These are phyloP conservation scores for Dryobates pubescens DNA, from an alignment of 2,797 vertebrate genomes.

Conservation along the genomic window DNA sequence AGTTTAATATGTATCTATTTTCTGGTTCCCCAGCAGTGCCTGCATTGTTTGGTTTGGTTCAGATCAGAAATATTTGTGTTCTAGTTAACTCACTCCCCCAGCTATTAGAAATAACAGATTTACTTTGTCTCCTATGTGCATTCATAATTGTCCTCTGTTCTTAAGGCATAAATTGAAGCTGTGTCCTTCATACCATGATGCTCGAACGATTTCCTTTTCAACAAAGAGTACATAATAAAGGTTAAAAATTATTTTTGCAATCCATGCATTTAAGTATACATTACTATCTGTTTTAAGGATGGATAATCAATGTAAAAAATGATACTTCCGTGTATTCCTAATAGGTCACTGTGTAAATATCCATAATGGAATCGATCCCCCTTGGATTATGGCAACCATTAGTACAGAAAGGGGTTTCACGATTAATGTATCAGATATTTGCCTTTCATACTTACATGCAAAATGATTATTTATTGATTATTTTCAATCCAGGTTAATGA, in stretches of 20 bases:
- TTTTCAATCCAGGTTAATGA: constrained; percentile 57
- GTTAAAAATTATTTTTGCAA: constrained; percentile 75
- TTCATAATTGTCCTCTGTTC: constrained; percentile 30
- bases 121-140: neutral
- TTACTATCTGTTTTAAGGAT: constrained; percentile 72
- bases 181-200: constrained; percentile 51
- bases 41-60: neutral
- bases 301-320: constrained; percentile 74
- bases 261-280: constrained; percentile 69
- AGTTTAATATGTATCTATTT: neutral
- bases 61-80: neutral
- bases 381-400: constrained; percentile 62
- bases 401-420: constrained; percentile 62
- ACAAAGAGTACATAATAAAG: constrained; percentile 73
- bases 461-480: constrained; percentile 73
- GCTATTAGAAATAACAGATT: neutral
- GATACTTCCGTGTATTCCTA: constrained; percentile 68
- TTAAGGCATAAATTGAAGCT: constrained; percentile 68
- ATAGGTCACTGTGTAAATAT: constrained; percentile 76
- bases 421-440: constrained; percentile 70
- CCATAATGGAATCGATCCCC: constrained; percentile 75
- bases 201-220: constrained; percentile 75
- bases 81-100: neutral
- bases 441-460: constrained; percentile 55
- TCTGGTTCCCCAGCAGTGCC: neutral